Conservation (phyloP, 1,140 invertebrate species). For the Aplysia californica region DNA sequence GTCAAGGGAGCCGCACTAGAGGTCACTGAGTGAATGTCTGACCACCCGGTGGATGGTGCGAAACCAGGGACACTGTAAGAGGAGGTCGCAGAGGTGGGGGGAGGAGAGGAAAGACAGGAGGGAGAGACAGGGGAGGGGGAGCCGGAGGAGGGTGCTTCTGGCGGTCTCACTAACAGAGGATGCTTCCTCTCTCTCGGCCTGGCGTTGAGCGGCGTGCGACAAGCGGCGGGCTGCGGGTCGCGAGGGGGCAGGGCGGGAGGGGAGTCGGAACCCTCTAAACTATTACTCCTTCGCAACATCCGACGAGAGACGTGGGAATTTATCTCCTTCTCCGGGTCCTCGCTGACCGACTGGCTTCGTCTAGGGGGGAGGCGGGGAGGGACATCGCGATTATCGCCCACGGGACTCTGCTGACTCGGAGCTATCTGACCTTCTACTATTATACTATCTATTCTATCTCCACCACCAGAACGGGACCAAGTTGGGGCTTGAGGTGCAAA, state of each 20-base stretch:
- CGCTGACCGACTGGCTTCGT: constrained; percentile 9
- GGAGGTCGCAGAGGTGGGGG: background rate
- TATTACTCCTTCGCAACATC: constrained; percentile 12
- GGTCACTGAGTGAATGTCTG: background rate
- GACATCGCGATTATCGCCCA: background rate
- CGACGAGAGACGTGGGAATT: background rate
- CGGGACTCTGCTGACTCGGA: background rate
- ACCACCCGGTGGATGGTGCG: background rate
- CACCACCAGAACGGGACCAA: no score
- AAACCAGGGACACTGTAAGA: background rate
- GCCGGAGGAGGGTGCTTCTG: background rate
- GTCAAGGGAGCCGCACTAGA: no score
- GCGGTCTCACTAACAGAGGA: constrained; percentile 72
- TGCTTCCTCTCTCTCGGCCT: constrained; percentile 86
- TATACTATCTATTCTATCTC: no score
- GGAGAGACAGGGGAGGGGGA: constrained; percentile 17
- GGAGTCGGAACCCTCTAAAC: background rate
- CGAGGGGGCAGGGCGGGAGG: constrained; percentile 81
- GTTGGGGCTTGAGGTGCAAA: no score
- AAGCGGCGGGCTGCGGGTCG: constrained; percentile 80
- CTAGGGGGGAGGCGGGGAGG: constrained; percentile 16
- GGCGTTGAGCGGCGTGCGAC: constrained; percentile 65
- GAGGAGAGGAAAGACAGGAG: constrained; percentile 23
- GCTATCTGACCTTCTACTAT: background rate
- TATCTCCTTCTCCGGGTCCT: constrained; percentile 1